These are phyloP conservation scores for Shargacucullia verbasci DNA, from an alignment of 2,888 invertebrate species.

Conservation along the genomic window DNA sequence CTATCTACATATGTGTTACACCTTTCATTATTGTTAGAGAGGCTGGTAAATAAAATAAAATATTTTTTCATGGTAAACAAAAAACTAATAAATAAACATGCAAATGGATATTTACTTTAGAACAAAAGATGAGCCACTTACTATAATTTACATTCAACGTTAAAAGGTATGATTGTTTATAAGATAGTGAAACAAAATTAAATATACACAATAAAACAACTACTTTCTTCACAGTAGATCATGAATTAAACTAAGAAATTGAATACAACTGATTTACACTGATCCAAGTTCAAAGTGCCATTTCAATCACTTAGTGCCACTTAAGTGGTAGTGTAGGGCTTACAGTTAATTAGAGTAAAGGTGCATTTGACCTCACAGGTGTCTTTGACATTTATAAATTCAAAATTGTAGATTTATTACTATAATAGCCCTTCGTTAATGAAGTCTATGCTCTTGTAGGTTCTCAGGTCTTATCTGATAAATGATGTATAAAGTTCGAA, in stretches of 20 bases:
- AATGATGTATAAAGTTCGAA: no score
- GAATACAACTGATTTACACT: background rate
- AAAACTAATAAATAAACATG: no score
- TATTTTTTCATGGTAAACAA: no score
- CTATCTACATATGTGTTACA: no score
- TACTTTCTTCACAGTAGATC: background rate
- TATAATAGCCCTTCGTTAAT: background rate
- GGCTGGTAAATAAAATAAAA: no score
- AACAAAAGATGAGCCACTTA: no score
- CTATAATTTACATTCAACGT: no score
- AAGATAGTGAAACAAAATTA: background rate
- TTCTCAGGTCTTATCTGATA: no score
- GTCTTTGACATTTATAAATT: background rate
- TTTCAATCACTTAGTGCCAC: constrained; percentile 2
- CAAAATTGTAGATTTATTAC: background rate
- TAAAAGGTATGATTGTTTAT: no score
- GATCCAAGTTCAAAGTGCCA: background rate
- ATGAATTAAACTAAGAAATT: constrained; percentile 1
- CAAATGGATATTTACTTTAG: no score
- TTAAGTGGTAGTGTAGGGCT: constrained; percentile 1
- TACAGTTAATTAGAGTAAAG: background rate
- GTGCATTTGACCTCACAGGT: background rate
- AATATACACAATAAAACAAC: background rate
- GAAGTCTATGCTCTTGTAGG: no score
- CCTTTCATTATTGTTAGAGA: no score